A percentile compares a stretch with the other conserved stretches of the same genome.
Evolutionary conservation across 2,797 vertebrate species (phyloP).

Genomic region (Malacoraja senta): DNA sequence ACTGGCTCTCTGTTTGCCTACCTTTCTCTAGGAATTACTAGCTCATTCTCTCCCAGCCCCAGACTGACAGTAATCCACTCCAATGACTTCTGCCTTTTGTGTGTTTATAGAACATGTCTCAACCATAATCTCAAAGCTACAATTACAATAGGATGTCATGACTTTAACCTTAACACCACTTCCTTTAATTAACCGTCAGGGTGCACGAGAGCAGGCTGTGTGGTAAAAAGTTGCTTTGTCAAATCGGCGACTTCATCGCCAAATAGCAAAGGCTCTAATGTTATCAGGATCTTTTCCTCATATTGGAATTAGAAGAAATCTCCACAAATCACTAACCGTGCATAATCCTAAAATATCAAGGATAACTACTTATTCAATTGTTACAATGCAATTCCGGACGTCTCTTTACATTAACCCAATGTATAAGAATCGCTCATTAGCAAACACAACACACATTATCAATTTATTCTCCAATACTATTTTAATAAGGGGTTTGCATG

Average conservation of each 20-base stretch:
- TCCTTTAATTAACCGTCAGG: constrained; percentile 49
- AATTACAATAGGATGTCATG: constrained; percentile 56
- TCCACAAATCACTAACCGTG: background rate
- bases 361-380: background rate
- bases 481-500: background rate
- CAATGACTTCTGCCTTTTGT: constrained; percentile 55
- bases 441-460: background rate
- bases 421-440: background rate
- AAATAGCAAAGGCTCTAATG: background rate
- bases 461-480: background rate
- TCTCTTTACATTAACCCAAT: background rate
- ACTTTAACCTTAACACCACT: constrained; percentile 58
- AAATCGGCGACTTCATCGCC: background rate
- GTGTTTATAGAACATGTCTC: constrained; percentile 48
- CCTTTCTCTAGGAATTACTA: constrained; percentile 59
- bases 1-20: constrained; percentile 52
- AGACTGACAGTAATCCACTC: constrained; percentile 59
- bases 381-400: background rate
- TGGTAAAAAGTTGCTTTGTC: constrained; percentile 22
- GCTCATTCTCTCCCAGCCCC: constrained; percentile 48
- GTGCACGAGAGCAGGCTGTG: constrained; percentile 39
- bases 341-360: background rate
- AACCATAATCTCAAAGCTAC: constrained; percentile 50
- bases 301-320: background rate
- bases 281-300: background rate